Conservation (phyloP, 2,113 vertebrate species). For the Delphinus delphis region DNA sequence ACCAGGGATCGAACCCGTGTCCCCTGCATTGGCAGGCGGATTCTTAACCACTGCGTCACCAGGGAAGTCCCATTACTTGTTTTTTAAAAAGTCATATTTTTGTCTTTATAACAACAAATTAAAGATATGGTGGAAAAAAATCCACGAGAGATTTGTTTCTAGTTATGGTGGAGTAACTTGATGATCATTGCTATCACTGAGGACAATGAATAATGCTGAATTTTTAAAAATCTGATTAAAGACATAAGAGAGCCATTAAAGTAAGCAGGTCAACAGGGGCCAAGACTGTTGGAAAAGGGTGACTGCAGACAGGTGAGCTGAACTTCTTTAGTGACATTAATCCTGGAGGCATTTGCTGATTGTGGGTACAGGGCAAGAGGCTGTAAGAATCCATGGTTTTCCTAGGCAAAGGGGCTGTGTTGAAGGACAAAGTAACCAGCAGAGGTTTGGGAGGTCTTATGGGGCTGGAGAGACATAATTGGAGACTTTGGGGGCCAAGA, state of each 20-base stretch:
- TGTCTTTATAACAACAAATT: background rate
- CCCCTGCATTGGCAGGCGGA: no score
- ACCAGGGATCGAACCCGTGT: no score
- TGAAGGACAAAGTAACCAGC: background rate
- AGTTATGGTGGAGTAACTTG: background rate
- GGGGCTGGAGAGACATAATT: background rate
- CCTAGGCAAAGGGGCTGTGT: background rate
- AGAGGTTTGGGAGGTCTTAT: background rate
- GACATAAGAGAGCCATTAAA: background rate
- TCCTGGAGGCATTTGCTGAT: background rate
- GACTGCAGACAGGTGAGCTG: background rate
- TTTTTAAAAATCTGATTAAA: background rate
- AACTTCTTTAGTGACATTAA: background rate
- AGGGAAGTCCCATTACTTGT: background rate
- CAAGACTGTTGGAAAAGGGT: background rate
- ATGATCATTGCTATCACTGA: background rate
- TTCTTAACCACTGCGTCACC: no score
- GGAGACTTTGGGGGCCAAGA: background rate
- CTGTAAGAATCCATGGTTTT: background rate
- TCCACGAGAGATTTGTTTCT: slow-evolving; percentile 1
- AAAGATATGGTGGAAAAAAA: background rate
- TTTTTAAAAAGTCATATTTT: background rate
- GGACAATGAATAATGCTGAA: background rate
- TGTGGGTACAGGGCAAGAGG: background rate
- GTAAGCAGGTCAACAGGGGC: background rate